Percentiles rank a stretch among this genome's conserved stretches.
Evolutionary conservation across 1,140 invertebrate genomes (phyloP).

Genomic region (Drepana arcuata): DNA sequence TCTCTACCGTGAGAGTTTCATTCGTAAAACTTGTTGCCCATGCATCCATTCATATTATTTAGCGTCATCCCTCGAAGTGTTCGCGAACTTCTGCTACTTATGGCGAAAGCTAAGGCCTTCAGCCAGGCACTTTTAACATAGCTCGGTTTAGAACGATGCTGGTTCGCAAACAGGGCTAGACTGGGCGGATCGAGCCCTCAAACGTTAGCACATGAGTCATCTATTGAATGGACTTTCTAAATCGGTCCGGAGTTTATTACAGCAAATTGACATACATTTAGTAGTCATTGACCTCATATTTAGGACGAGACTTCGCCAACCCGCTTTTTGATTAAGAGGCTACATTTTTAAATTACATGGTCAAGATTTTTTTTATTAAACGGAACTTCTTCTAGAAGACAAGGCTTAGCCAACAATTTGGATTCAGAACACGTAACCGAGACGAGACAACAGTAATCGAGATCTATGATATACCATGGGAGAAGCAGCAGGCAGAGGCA

Average conservation of each 20-base stretch:
- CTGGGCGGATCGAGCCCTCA: not conserved
- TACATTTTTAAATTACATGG: no score
- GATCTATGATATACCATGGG: no score
- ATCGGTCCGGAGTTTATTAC: slow-evolving; percentile 11
- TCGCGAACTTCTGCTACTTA: not conserved
- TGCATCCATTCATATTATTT: no score
- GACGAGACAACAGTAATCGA: no score
- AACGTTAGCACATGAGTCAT: slow-evolving; percentile 1
- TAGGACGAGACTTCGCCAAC: slow-evolving; percentile 3
- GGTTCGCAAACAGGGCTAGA: not conserved
- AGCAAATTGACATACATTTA: slow-evolving; percentile 15
- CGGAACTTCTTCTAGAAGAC: no score
- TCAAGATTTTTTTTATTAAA: no score
- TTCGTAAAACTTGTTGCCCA: no score
- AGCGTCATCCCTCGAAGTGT: not conserved
- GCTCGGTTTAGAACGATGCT: not conserved
- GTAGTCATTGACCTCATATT: slow-evolving; percentile 15
- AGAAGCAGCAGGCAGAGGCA: no score
- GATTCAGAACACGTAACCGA: no score
- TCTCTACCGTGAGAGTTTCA: no score
- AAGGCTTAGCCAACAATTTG: no score
- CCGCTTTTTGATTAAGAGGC: slow-evolving; percentile 4
- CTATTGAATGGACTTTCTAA: slow-evolving; percentile 5
- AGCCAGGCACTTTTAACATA: not conserved
- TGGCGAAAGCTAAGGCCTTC: not conserved